phyloP scores from a whole-genome alignment of 2,797 vertebrate genomes.

The Yasuhikotakia modesta region DNA sequence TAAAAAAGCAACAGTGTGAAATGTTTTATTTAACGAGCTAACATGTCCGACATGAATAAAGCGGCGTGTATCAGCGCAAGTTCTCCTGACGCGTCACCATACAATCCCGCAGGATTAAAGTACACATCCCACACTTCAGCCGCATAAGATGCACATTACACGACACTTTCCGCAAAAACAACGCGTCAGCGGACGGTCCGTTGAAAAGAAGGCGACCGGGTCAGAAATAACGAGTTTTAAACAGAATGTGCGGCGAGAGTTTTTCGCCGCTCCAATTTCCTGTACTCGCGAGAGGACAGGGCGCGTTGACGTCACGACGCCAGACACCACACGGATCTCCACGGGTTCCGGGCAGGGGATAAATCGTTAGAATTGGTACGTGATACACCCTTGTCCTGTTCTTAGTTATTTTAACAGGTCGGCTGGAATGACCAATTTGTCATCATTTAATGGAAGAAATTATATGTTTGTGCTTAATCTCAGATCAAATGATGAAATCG shows the following conservation, averaged over 20 bases:
- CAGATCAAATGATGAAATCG: no score
- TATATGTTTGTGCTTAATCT: no score
- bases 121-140: conserved; percentile 31
- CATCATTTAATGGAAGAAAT: no score
- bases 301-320: conserved; percentile 50
- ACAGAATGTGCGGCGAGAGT: conserved; percentile 20
- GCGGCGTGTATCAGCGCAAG: neutral
- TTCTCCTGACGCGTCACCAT: conserved; percentile 47
- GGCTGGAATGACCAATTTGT: no score
- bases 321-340: no score
- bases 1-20: neutral
- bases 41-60: neutral
- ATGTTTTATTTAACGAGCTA: neutral
- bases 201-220: neutral
- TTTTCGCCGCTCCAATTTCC: conserved; percentile 58
- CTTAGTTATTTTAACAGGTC: no score
- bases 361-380: no score
- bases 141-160: neutral
- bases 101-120: conserved; percentile 38
- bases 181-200: neutral
- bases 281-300: conserved; percentile 58
- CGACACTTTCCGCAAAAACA: neutral
- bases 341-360: no score
- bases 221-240: neutral
- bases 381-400: no score